Conservation (phyloP, 1,140 invertebrate genomes). For the Lanistes nyassanus region DNA sequence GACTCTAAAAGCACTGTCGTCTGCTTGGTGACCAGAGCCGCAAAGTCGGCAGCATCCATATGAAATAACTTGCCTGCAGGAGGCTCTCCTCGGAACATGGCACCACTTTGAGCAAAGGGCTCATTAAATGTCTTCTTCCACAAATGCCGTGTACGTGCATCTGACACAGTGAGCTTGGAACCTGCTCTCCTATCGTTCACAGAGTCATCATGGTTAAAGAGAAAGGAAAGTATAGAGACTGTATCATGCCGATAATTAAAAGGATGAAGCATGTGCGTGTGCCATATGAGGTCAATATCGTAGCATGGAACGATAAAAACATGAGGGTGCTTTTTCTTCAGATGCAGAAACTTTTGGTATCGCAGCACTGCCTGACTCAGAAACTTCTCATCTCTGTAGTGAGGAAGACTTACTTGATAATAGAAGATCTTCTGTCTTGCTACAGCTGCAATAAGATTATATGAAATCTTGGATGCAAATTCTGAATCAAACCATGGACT, state of each 20-base stretch:
- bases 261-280: slow-evolving; percentile 69
- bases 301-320: slow-evolving; percentile 70
- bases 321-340: slow-evolving; percentile 65
- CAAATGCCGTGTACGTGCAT: slow-evolving; percentile 46
- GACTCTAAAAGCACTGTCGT: slow-evolving; percentile 48
- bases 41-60: slow-evolving; percentile 36
- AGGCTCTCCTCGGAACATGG: slow-evolving; percentile 62
- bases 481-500: slow-evolving; percentile 34
- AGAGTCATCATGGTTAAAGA: slow-evolving; percentile 66
- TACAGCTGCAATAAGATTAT: slow-evolving; percentile 64
- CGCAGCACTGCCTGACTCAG: slow-evolving; percentile 63
- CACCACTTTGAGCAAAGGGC: slow-evolving; percentile 54
- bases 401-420: slow-evolving; percentile 69
- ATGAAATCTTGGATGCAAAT: slow-evolving; percentile 44
- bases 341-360: slow-evolving; percentile 68
- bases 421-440: slow-evolving; percentile 64
- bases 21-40: slow-evolving; percentile 50
- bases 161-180: slow-evolving; percentile 59
- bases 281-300: slow-evolving; percentile 70
- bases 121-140: slow-evolving; percentile 58
- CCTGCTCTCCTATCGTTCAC: slow-evolving; percentile 64
- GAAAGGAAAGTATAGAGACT: slow-evolving; percentile 59
- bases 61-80: slow-evolving; percentile 42
- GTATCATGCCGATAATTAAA: slow-evolving; percentile 65
- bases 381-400: slow-evolving; percentile 66